Evolutionary conservation across 1,140 invertebrate species (phyloP), one percentile per base, ranked within the genome.

Genomic region (Philopotamus ludificatus): DNA sequence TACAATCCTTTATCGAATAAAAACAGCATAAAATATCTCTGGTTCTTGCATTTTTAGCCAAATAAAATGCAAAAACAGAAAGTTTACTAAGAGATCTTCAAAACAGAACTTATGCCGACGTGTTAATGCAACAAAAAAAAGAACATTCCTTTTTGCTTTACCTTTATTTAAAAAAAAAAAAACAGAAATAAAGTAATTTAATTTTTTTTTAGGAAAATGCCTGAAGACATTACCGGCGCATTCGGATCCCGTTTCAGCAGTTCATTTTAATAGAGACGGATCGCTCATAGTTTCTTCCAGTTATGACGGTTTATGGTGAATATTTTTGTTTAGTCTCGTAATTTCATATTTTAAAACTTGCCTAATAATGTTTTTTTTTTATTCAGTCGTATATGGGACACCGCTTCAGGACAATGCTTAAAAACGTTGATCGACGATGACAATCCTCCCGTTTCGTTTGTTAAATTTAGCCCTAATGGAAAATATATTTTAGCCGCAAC

Each of bases 381-480:
- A 85, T 85, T 71, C 76, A 94, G 94, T 85, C 95, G 98, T 74
- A 99, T 99, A 74, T 99, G 98, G 98, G 97, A 99, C 76, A 99
- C 97, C 66, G 93, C 95, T 22, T 98, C 95, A 28, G 98, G 98
- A 1, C 98, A 99, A 78, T 99, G 97, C 82, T 82, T 99, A 68
- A 99, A 99, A 83, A 99, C 98, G 1, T 80, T 98, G 12, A 92
- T 93, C 81, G 94, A 98, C 77, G 96, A 99, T 74, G 97, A 99
- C 74, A 99, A 99, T 82, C 97, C 97, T 10, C 97, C 98, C 10
- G 97, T 99, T 16, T 99, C 97, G 7, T 99, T 99, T 85, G 98
- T 99, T 0, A 99, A 99, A 79, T 99, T 99, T 81, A 99, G 97
- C 42, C 98, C 98, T 0, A 99, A 99, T 80, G 97, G 97, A 69